These are phyloP conservation scores for Neodontobutis hainanensis DNA, from an alignment of 2,113 vertebrate genomes.

Conservation along the genomic window DNA sequence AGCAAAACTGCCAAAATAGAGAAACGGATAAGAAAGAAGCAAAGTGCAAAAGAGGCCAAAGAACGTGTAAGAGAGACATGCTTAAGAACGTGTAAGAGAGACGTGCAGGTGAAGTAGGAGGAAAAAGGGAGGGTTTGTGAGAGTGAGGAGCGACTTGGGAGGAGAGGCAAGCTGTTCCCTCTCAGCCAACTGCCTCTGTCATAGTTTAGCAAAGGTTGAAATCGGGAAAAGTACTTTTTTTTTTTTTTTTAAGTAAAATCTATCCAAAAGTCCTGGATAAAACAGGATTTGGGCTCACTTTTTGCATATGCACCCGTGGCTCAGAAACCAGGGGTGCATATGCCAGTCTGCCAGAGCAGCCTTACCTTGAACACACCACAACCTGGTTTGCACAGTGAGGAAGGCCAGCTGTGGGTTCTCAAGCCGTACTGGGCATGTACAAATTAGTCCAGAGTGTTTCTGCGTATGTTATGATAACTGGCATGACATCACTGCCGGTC, in stretches of 20 bases:
- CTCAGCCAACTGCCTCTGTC: too few relatives aligned
- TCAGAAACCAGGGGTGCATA: not conserved
- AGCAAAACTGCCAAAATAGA: too few relatives aligned
- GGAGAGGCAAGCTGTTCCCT: too few relatives aligned
- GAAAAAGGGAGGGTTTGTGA: too few relatives aligned
- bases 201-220: too few relatives aligned
- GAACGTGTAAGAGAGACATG: too few relatives aligned
- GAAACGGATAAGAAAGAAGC: too few relatives aligned
- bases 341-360: not conserved
- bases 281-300: not conserved
- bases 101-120: too few relatives aligned
- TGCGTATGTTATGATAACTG: not conserved
- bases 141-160: too few relatives aligned
- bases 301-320: not conserved
- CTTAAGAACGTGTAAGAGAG: too few relatives aligned
- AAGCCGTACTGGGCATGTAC: slow-evolving; percentile 2
- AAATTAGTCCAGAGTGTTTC: not conserved
- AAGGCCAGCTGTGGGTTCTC: not conserved
- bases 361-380: slow-evolving; percentile 12
- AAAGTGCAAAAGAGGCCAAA: too few relatives aligned
- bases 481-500: not conserved
- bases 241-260: not conserved
- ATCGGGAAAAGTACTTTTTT: too few relatives aligned
- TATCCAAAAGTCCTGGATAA: not conserved
- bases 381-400: slow-evolving; percentile 12